Conservation (phyloP, 2,113 vertebrate genomes). For the Cyprinus carpio region DNA sequence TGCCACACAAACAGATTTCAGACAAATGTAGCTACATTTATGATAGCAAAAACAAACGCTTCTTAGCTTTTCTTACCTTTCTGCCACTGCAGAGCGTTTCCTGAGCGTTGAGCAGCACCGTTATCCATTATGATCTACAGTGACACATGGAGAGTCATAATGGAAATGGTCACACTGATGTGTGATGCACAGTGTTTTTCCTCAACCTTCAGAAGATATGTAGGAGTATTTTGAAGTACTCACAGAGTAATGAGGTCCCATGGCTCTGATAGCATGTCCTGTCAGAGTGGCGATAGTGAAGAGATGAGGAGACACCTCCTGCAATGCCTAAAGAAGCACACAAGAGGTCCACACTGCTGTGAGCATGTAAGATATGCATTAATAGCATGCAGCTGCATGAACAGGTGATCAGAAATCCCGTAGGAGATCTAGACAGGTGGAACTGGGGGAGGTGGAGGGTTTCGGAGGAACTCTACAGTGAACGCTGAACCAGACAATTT, state of each 20-base stretch:
- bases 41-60: neutral
- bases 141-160: neutral
- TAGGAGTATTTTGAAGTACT: slow-evolving; percentile 50
- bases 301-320: slow-evolving; percentile 70
- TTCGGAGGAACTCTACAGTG: no score
- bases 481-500: no score
- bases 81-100: slow-evolving; percentile 73
- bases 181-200: neutral
- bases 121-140: slow-evolving; percentile 82
- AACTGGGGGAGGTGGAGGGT: no score
- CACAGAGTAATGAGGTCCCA: slow-evolving; percentile 81
- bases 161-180: neutral
- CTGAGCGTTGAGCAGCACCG: slow-evolving; percentile 68
- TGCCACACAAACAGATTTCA: slow-evolving; percentile 48
- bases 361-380: no score
- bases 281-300: slow-evolving; percentile 83
- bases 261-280: slow-evolving; percentile 80
- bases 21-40: neutral
- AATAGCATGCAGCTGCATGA: no score
- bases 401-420: no score
- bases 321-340: slow-evolving; percentile 64
- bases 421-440: no score
- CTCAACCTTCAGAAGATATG: neutral
- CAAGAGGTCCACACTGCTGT: neutral
- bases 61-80: slow-evolving; percentile 65